Percentiles rank a stretch among this genome's conserved stretches.
Evolutionary conservation across 2,113 vertebrate genomes (phyloP).

Genomic region (Sinocyclocheilus maitianheensis): DNA sequence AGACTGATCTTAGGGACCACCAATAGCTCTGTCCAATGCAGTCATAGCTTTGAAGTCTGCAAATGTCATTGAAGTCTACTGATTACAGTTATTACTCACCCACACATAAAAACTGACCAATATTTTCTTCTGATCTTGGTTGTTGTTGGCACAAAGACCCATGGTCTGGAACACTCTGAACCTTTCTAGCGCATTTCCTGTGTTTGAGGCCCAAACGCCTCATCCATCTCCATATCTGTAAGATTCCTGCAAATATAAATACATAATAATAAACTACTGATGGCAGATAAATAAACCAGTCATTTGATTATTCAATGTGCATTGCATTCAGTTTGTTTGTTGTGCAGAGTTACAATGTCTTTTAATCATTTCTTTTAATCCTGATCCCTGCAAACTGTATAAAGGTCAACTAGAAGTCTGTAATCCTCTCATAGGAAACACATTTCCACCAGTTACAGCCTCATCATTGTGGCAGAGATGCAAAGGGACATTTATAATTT

Average conservation of each 20-base stretch:
- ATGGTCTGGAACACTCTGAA: conserved; percentile 11
- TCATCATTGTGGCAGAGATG: conserved; percentile 46
- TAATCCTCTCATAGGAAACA: conserved; percentile 56
- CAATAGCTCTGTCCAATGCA: conserved; percentile 20
- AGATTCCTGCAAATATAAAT: conserved; percentile 42
- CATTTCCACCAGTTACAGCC: conserved; percentile 48
- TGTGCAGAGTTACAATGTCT: conserved; percentile 47
- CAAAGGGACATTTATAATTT: conserved; percentile 40
- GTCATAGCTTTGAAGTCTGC: conserved; percentile 39
- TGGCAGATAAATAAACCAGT: conserved; percentile 52
- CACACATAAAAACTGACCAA: not conserved
- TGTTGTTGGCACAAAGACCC: conserved; percentile 4
- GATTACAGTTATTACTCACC: conserved; percentile 46
- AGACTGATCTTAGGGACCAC: conserved; percentile 25
- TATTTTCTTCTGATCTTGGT: conserved; percentile 28
- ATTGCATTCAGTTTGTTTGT: conserved; percentile 40
- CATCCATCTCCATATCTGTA: conserved; percentile 54
- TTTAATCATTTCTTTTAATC: conserved; percentile 44
- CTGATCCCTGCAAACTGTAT: conserved; percentile 56
- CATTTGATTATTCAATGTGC: conserved; percentile 53
- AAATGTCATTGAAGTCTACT: conserved; percentile 39
- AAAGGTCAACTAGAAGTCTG: conserved; percentile 64
- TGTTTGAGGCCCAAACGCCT: conserved; percentile 40
- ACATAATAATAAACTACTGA: conserved; percentile 64
- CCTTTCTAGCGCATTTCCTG: conserved; percentile 12